These are phyloP conservation scores for Hartigia nigra DNA, from an alignment of 2,888 invertebrate species.

Conservation along the genomic window DNA sequence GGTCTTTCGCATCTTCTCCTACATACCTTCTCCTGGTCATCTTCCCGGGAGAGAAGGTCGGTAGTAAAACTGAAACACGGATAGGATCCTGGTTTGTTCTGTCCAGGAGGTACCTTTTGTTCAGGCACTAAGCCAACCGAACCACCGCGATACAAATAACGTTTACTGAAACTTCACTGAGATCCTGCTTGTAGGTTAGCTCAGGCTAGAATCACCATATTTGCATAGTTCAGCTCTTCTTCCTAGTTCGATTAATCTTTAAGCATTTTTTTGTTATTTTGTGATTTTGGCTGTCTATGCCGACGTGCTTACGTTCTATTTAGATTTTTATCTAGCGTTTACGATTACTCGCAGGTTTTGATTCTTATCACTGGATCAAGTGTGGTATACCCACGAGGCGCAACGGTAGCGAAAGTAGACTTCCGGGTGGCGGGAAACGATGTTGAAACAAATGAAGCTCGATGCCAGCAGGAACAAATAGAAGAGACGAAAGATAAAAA, in stretches of 20 bases:
- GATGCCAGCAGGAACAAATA: slow-evolving; percentile 11
- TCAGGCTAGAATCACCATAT: neutral
- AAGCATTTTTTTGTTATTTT: neutral
- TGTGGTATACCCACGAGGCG: neutral
- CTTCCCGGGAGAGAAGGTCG: slow-evolving; percentile 24
- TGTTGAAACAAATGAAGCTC: slow-evolving; percentile 19
- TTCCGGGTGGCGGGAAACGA: neutral
- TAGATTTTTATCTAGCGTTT: neutral
- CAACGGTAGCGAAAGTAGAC: neutral
- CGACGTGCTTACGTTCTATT: neutral
- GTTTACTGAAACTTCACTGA: neutral
- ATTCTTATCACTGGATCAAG: neutral
- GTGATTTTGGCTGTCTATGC: neutral
- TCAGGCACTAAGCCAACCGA: slow-evolving; percentile 15
- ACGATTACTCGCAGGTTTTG: neutral
- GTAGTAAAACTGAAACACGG: slow-evolving; percentile 15
- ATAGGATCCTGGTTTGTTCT: slow-evolving; percentile 31
- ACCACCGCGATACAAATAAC: neutral
- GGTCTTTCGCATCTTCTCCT: slow-evolving; percentile 19
- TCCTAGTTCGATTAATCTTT: neutral
- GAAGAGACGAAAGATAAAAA: neutral
- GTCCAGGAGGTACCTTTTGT: slow-evolving; percentile 31
- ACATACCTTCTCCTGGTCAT: slow-evolving; percentile 28
- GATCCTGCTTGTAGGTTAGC: neutral
- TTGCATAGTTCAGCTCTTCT: neutral